These are phyloP conservation scores for Cynopterus sphinx DNA, from an alignment of 2,797 vertebrate genomes.

Conservation along the genomic window DNA sequence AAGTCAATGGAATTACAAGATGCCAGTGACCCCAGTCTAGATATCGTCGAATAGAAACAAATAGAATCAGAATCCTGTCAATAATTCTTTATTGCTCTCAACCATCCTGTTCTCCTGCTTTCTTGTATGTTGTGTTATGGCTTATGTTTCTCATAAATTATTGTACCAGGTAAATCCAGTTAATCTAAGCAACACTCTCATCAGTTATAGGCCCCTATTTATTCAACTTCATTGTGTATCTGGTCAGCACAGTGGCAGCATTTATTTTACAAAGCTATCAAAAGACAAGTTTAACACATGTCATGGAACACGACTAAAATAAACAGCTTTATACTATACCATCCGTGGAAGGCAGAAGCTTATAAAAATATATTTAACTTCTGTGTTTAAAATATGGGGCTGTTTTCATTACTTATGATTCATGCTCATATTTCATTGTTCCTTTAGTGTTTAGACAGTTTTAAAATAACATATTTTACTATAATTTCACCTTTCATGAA, in stretches of 20 bases:
- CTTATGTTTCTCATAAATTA: not conserved
- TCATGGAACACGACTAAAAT: not conserved
- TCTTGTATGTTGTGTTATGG: not conserved
- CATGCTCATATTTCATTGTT: not conserved
- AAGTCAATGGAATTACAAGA: not conserved
- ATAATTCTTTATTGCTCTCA: not conserved
- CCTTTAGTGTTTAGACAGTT: not conserved
- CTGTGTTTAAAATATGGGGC: not conserved
- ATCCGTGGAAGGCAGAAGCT: not conserved
- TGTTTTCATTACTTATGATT: slow-evolving; percentile 32
- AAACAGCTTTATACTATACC: not conserved
- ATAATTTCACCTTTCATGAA: slow-evolving; percentile 15
- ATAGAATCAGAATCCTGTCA: not conserved
- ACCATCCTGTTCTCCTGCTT: not conserved
- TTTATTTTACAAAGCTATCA: not conserved
- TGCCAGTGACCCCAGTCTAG: not conserved
- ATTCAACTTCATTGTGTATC: not conserved
- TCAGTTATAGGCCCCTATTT: not conserved
- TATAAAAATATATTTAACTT: not conserved
- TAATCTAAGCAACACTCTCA: not conserved
- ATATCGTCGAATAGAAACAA: not conserved
- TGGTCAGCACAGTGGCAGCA: not conserved
- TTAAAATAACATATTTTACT: slow-evolving; percentile 26
- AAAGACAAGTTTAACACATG: not conserved
- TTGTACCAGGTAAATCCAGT: not conserved